Conservation (phyloP, 2,113 vertebrate species). For the Psophia crepitans region DNA sequence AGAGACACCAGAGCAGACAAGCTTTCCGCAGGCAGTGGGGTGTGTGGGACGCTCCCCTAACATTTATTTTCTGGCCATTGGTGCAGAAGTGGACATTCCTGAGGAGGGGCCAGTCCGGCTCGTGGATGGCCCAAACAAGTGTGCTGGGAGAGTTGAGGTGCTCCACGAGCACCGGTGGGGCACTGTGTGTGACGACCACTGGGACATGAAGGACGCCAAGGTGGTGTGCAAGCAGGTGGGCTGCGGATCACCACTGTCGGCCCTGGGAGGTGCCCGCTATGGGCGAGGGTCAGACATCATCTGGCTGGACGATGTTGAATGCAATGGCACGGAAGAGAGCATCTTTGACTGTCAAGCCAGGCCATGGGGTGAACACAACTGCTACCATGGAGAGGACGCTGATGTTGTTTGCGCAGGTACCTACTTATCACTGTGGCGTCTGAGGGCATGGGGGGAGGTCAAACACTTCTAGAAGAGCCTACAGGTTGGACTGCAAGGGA, state of each 20-base stretch:
- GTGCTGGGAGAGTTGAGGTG: neutral
- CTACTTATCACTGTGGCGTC: too few species aligned
- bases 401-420: neutral
- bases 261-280: neutral
- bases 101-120: neutral
- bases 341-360: neutral
- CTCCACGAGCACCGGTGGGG: neutral
- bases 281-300: neutral
- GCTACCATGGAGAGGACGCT: neutral
- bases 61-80: neutral
- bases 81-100: neutral
- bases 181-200: neutral
- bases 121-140: neutral
- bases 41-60: neutral
- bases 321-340: neutral
- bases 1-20: neutral
- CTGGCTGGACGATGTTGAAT: neutral
- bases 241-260: neutral
- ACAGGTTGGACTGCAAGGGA: neutral
- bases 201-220: neutral
- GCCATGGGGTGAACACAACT: neutral
- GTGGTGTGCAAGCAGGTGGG: slow-evolving; percentile 14
- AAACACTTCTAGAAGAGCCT: neutral
- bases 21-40: neutral
- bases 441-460: too few species aligned